These are phyloP conservation scores for Brachypteracias leptosomus DNA, from an alignment of 2,113 vertebrate species.

Conservation along the genomic window DNA sequence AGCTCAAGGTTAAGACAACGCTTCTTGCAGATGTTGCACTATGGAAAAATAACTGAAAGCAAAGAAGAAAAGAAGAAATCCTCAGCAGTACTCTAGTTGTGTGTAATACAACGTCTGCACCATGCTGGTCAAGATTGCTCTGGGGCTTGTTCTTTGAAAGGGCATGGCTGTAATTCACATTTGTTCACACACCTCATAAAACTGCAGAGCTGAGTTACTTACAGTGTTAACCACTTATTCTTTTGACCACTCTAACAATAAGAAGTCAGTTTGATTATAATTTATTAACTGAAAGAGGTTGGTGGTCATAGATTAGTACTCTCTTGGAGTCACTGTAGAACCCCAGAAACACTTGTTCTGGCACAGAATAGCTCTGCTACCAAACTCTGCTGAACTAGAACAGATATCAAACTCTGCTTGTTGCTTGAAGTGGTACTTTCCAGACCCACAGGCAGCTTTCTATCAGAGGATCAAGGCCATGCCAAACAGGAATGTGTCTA, in stretches of 20 bases:
- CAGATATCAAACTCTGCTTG: not conserved
- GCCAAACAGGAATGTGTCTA: not conserved
- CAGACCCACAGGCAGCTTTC: not conserved
- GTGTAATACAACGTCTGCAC: not conserved
- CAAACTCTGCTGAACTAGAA: not conserved
- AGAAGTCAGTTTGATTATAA: constrained; percentile 15
- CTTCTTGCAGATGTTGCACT: not conserved
- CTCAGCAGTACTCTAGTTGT: not conserved
- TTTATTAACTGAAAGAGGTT: constrained; percentile 35
- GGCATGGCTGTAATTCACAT: not conserved
- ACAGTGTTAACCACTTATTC: constrained; percentile 23
- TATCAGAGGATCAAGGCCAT: not conserved
- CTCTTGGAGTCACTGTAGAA: not conserved
- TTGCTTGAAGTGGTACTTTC: not conserved
- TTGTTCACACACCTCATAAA: constrained; percentile 23
- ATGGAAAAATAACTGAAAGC: not conserved
- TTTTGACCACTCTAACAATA: constrained; percentile 38
- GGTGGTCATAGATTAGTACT: not conserved
- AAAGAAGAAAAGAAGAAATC: not conserved
- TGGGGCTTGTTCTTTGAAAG: constrained; percentile 19
- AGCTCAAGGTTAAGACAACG: not conserved
- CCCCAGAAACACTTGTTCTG: not conserved
- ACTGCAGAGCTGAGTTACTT: constrained; percentile 15
- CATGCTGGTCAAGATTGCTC: constrained; percentile 24
- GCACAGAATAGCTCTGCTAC: not conserved